These are phyloP conservation scores for Callinectes sapidus DNA, from an alignment of 2,888 invertebrate species.

Conservation along the genomic window DNA sequence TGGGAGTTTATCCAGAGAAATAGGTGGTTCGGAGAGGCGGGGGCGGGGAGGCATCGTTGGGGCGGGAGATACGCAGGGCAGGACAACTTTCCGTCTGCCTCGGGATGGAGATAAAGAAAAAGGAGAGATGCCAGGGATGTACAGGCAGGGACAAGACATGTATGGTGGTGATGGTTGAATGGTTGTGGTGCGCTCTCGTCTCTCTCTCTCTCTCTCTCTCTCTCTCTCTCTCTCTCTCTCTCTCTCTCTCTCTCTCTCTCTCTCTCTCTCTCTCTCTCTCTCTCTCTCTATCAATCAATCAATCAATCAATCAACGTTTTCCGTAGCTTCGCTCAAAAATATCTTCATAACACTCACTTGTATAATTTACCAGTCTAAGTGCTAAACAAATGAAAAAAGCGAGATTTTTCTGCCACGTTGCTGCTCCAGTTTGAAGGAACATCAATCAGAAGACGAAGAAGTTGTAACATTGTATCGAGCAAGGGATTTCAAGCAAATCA, in stretches of 20 bases:
- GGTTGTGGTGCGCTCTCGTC: not conserved
- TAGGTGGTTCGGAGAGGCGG: not conserved
- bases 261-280: not conserved
- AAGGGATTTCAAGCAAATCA: not conserved
- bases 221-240: too few species aligned
- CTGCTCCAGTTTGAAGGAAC: not conserved
- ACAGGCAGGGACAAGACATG: not conserved
- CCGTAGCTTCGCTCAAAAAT: too few species aligned
- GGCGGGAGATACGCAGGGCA: not conserved
- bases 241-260: too few species aligned
- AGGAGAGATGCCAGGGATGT: not conserved
- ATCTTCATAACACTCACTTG: too few species aligned
- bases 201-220: conserved; percentile 1
- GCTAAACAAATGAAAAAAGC: not conserved
- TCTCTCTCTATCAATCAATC: not conserved
- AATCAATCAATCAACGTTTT: too few species aligned
- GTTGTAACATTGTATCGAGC: not conserved
- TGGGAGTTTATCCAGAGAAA: not conserved
- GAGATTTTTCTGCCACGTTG: not conserved
- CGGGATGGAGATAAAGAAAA: conserved; percentile 5
- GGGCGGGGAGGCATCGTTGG: conserved; percentile 6
- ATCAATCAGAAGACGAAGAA: not conserved
- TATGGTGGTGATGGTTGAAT: not conserved
- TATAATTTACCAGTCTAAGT: not conserved
- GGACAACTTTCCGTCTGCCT: conserved; percentile 16